Base-by-base conservation (phyloP, 2,888 invertebrate species). In the Hyposoter dolosus region DNA sequence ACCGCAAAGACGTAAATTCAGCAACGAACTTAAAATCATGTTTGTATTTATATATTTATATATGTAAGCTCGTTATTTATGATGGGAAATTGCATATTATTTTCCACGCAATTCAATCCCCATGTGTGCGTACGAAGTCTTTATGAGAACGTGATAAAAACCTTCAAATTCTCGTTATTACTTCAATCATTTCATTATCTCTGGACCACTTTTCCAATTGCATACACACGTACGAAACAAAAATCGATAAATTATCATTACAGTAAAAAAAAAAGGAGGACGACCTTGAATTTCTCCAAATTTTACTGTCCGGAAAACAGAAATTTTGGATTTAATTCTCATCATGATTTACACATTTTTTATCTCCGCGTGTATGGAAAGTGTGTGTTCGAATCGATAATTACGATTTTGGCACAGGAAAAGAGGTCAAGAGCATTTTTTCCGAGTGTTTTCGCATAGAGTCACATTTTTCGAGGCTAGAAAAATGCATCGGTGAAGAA, bases 51-150 rank as follows among this genome's bases (percentile, higher is more conserved):
- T n/a, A 65, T 50, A 47, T 56, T 50, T 76, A 72, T n/a, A 65
- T 28, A 40, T 56, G 45, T 56, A 43, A 12, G 65, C 23, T 72
- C 72, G 77, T 83, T 83, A 83, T 77, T 83, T 83, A 65, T 66
- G 65, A 77, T 66, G 78, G 28, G 65, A 83, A 83, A 83, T 83
- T 83, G 72, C 83, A 83, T 83, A 83, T 78, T 56, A 83, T 83
- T 83, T 77, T 72, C 45, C 65, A 63, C 60, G 50, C 47, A 50
- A 82, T 69, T 82, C 76, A 77, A 82, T 83, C 65, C 65, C 71
- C 77, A 28, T 40, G 66, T 9, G 53, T 35, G 12, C 15, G 32
- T 12, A 10, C 28, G 45, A 50, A 69, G 69, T 32, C 17, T 45
- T 45, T 12, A 9, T 40, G 82, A 76, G 71, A 82, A 65, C 71